Percentiles rank a stretch among this genome's conserved stretches.
Evolutionary conservation across 2,888 invertebrate genomes (phyloP).

Genomic region (Cetonia aurata): DNA sequence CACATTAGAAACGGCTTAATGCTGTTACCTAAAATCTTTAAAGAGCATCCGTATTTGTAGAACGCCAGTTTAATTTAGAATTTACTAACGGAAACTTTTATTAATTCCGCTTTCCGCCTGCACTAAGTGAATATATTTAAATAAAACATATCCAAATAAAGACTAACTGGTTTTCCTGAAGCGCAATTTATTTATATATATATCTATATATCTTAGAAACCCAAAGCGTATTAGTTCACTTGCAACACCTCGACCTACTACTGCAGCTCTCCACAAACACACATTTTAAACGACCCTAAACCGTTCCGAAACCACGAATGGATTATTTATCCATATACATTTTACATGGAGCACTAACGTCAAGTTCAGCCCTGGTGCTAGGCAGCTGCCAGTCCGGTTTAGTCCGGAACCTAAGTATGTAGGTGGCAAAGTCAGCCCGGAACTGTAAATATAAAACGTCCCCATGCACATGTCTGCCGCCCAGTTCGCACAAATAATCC

Average conservation of each 20-base stretch:
- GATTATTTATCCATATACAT: constrained; percentile 13
- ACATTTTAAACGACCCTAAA: constrained; percentile 2
- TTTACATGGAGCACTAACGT: background rate
- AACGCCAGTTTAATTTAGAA: too few species aligned
- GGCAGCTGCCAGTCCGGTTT: constrained; percentile 8
- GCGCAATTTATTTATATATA: constrained; percentile 3
- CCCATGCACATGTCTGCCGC: background rate
- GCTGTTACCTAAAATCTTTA: too few species aligned
- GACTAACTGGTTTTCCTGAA: constrained; percentile 7
- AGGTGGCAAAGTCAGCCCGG: background rate
- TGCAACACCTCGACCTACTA: background rate
- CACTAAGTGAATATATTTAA: constrained; percentile 12
- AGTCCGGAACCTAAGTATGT: constrained; percentile 1
- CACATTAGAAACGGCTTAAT: too few species aligned
- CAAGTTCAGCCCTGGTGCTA: too few species aligned
- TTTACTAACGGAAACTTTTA: too few species aligned
- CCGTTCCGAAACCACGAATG: constrained; percentile 23
- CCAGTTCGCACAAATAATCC: background rate
- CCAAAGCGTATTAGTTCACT: background rate
- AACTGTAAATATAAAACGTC: constrained; percentile 26
- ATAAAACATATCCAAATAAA: background rate
- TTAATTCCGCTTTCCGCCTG: background rate
- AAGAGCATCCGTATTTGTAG: too few species aligned
- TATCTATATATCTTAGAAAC: background rate
- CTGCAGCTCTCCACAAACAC: background rate